Evolutionary conservation across 2,797 vertebrate genomes (phyloP).

Genomic region (Poeciliopsis gracilis): DNA sequence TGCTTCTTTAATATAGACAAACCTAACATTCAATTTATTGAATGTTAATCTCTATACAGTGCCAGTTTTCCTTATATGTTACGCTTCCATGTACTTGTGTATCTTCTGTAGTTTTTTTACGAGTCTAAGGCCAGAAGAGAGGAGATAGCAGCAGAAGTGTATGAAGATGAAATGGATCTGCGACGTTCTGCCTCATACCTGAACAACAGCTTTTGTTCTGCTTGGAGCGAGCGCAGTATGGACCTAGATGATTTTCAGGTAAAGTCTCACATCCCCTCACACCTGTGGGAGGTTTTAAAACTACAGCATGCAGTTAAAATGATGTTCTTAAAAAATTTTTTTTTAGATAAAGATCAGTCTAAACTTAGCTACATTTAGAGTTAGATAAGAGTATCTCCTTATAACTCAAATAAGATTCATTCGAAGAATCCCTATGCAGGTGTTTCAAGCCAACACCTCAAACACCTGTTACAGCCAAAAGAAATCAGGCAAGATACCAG

Average conservation of each 20-base stretch:
- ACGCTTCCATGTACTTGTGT: not conserved
- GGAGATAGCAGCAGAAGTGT: conserved; percentile 93
- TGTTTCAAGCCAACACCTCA: not conserved
- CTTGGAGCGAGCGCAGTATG: conserved; percentile 91
- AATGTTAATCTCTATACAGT: not conserved
- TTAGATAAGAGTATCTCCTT: not conserved
- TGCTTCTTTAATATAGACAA: not conserved
- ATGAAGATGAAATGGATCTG: conserved; percentile 93
- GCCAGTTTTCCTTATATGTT: no score
- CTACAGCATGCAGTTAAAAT: conserved; percentile 6
- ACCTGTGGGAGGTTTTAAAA: conserved; percentile 46
- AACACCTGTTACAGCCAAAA: not conserved
- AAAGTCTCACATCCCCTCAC: conserved; percentile 59
- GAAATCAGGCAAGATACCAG: not conserved
- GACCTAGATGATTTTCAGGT: conserved; percentile 97
- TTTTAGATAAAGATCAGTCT: not conserved
- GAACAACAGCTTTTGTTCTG: conserved; percentile 91
- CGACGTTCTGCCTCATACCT: conserved; percentile 87
- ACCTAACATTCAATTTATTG: not conserved
- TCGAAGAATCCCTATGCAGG: not conserved
- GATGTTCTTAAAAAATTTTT: not conserved
- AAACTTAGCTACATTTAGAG: not conserved
- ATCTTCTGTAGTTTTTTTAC: conserved; percentile 82
- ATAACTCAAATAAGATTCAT: not conserved
- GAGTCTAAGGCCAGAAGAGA: conserved; percentile 82